These are phyloP conservation scores for Anoplolepis gracilipes DNA, from an alignment of 1,140 invertebrate species.

Conservation along the genomic window DNA sequence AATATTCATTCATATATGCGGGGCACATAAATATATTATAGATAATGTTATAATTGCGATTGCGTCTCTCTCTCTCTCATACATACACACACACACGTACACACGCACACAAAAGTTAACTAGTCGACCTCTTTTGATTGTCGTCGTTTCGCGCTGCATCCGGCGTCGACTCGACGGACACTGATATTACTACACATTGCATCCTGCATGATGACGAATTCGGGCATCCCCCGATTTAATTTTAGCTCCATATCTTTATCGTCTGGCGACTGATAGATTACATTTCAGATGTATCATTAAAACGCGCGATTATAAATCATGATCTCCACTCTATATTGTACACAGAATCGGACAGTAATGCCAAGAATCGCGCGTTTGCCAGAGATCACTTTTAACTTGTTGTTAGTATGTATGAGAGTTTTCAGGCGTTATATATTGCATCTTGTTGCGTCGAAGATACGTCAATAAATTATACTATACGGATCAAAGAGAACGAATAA, in stretches of 20 bases:
- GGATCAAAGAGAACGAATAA: conserved; percentile 22
- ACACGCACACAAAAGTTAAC: background rate
- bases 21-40: background rate
- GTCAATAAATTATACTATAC: background rate
- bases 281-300: conserved; percentile 55
- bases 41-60: background rate
- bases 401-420: background rate
- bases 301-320: conserved; percentile 42
- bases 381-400: conserved; percentile 7
- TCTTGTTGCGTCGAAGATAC: background rate
- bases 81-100: too few species aligned
- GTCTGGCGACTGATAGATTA: conserved; percentile 7
- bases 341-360: background rate
- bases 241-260: conserved; percentile 37
- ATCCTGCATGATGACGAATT: conserved; percentile 54
- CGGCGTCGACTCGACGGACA: conserved; percentile 24
- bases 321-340: conserved; percentile 1
- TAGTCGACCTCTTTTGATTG: conserved; percentile 18
- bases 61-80: too few species aligned
- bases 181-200: conserved; percentile 26
- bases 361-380: conserved; percentile 38
- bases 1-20: background rate
- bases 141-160: conserved; percentile 16
- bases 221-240: conserved; percentile 43
- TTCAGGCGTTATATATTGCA: background rate